These are phyloP conservation scores for Pipistrellus nathusii DNA, from an alignment of 2,797 vertebrate genomes.

Conservation along the genomic window DNA sequence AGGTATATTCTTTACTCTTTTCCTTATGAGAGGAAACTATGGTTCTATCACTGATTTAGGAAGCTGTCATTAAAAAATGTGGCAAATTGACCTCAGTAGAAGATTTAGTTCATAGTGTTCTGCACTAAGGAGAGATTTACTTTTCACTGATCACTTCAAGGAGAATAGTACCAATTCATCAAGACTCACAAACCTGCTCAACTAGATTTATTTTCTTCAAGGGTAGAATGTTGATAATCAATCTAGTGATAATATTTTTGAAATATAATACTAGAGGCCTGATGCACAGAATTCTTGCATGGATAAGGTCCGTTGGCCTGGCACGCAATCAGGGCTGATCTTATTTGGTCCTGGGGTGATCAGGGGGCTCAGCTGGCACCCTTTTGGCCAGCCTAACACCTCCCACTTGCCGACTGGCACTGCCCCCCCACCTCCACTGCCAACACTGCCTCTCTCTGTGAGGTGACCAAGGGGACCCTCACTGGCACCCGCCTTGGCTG, in stretches of 20 bases:
- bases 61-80: slow-evolving; percentile 1
- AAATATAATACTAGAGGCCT: neutral
- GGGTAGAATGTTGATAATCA: neutral
- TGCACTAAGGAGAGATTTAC: neutral
- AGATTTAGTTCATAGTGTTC: neutral
- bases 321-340: rapidly evolving
- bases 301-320: no score
- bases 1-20: neutral
- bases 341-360: no score
- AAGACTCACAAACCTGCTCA: neutral
- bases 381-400: no score
- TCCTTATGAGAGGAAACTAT: neutral
- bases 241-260: neutral
- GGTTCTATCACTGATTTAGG: neutral
- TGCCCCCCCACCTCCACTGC: no score
- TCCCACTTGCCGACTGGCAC: rapidly evolving
- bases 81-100: neutral
- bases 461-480: no score
- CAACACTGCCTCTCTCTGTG: no score
- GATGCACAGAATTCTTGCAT: no score
- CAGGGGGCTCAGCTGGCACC: no score
- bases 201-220: neutral
- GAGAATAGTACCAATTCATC: neutral
- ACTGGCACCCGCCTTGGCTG: no score
- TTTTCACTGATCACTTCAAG: neutral